Base-by-base conservation (phyloP, 1,140 invertebrate species). In the Drosophila gunungcola region DNA sequence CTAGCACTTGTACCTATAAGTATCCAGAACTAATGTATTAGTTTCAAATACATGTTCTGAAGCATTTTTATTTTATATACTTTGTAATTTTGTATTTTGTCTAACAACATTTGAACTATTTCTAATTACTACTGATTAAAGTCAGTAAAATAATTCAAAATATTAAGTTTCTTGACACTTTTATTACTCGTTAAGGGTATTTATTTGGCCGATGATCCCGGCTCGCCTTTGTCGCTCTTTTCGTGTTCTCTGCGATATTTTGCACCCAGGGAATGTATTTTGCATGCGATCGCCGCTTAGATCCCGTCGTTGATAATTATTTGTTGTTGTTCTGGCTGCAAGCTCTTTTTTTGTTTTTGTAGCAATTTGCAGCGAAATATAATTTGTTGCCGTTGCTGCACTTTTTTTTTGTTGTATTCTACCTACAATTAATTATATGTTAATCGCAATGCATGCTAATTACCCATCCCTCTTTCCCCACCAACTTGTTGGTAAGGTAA, bases 391-490 rank as follows among this genome's bases (percentile, higher is more conserved):
- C 55, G 57, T 62, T 73, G 73, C 55, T 73, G 55, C 53, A 13
- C 46, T 74, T 21, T 60, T 80, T 67, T 63, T 46, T 75, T 48
- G 72, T 83, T 68, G 10, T 69, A 36, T 58, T 76, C 73, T 75
- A 76, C 36, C 82, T 64, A 73, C 85, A 90, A 90, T 90, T 90
- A 90, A 90, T 90, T 90, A 90, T 90, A 90, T 90, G 85, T 90
- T 90, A 90, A 90, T 90, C 81, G 78, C 85, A 85, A 60, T 82
- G 81, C 85, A 90, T 90, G 81, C 86, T 90, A 90, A 90, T 90
- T 90, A 90, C 55, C 75, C 79, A 60, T 62, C 36, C 49, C 67
- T 52, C 60, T 45, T 51, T n/a, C n/a, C 29, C 10, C 25, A 7
- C 5, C 12, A 29, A 41, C 43, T 53, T 13, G 42, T 41, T 58